Evolutionary conservation across 1,140 invertebrate species (phyloP).

Genomic region (Ptiloglossa arizonensis): DNA sequence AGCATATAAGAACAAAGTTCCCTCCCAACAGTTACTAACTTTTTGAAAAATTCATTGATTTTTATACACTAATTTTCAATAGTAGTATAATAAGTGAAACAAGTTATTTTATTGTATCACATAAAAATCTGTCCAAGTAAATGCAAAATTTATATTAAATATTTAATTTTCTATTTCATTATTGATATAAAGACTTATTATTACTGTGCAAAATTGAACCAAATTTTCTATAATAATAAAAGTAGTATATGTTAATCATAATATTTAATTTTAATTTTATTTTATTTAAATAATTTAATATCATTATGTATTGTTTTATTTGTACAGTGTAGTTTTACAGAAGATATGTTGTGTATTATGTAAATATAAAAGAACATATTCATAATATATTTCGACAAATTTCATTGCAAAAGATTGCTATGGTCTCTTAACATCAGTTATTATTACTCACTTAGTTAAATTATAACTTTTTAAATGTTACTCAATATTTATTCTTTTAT

Average conservation of each 20-base stretch:
- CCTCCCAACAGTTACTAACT: constrained; percentile 8
- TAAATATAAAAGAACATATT: constrained; percentile 47
- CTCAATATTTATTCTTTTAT: neutral
- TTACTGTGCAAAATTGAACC: constrained; percentile 17
- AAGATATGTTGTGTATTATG: constrained; percentile 54
- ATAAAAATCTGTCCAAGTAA: neutral
- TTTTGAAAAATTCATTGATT: neutral
- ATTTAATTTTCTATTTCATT: constrained; percentile 27
- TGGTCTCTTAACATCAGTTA: neutral
- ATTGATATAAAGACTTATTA: neutral
- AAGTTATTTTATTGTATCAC: neutral
- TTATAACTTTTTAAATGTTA: neutral
- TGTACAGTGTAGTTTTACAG: constrained; percentile 58
- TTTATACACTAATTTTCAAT: constrained; percentile 20
- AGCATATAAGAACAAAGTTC: constrained; percentile 25
- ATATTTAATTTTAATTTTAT: constrained; percentile 43
- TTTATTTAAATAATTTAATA: constrained; percentile 47
- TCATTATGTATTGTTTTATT: constrained; percentile 38
- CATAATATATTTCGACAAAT: constrained; percentile 32
- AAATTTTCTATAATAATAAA: constrained; percentile 1
- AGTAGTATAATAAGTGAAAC: neutral
- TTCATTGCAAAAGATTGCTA: constrained; percentile 28
- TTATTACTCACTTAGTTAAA: neutral
- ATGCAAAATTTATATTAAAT: constrained; percentile 1
- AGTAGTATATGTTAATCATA: neutral